Evolutionary conservation across 1,140 invertebrate genomes (phyloP).

Genomic region (Papilio dardanus): DNA sequence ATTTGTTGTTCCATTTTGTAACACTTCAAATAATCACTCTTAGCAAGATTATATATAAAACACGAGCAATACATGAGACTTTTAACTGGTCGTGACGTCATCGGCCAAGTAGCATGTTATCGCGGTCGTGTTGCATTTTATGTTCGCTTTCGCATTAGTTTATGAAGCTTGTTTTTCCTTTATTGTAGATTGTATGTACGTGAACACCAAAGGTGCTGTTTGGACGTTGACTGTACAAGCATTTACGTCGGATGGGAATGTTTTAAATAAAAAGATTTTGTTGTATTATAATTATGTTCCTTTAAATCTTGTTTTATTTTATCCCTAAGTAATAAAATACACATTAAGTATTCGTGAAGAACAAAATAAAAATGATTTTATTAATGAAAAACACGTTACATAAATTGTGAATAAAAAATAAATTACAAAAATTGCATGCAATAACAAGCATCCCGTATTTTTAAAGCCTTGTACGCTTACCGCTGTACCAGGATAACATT

Average conservation of each 20-base stretch:
- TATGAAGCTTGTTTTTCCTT: slow-evolving; percentile 43
- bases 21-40: background rate
- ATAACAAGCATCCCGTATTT: no score
- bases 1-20: background rate
- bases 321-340: slow-evolving; percentile 3
- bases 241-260: slow-evolving; percentile 61
- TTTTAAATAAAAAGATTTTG: slow-evolving; percentile 69
- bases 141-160: slow-evolving; percentile 47
- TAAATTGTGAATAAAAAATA: background rate
- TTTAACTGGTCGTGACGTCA: background rate
- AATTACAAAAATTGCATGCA: background rate
- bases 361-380: background rate
- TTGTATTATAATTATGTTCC: slow-evolving; percentile 76
- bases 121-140: slow-evolving; percentile 6
- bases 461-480: no score
- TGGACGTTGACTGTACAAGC: slow-evolving; percentile 50
- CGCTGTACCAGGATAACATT: no score
- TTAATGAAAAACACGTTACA: slow-evolving; percentile 2
- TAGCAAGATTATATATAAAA: background rate
- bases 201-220: slow-evolving; percentile 50
- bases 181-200: slow-evolving; percentile 41
- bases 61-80: background rate
- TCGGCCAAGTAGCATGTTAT: background rate
- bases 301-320: slow-evolving; percentile 61
- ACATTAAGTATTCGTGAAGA: slow-evolving; percentile 6